Evolutionary conservation across 2,888 invertebrate genomes (phyloP).

Genomic region (Drosophila anomelani): DNA sequence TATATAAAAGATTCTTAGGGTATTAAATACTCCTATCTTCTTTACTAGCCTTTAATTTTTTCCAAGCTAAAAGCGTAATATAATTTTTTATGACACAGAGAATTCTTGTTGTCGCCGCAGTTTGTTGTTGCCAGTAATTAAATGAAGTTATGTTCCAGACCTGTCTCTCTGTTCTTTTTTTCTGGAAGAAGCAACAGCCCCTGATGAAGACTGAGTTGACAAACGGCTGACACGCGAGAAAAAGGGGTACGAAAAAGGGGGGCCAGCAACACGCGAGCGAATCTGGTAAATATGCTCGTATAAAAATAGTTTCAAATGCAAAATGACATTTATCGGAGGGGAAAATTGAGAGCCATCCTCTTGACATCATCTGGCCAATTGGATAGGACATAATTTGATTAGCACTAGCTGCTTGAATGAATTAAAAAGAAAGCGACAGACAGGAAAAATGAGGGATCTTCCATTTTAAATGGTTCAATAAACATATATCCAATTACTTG

Average conservation of each 20-base stretch:
- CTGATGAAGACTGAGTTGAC: constrained; percentile 34
- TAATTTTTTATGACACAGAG: constrained; percentile 73
- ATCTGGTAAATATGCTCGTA: constrained; percentile 26
- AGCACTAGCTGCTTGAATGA: constrained; percentile 34
- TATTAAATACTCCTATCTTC: background rate
- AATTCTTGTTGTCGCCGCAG: constrained; percentile 68
- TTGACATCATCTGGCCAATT: constrained; percentile 68
- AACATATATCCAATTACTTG: background rate
- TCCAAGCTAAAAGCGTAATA: constrained; percentile 42
- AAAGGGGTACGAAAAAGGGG: background rate
- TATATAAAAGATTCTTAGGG: background rate
- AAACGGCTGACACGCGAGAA: constrained; percentile 43
- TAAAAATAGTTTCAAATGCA: constrained; percentile 55
- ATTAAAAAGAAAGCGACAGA: background rate
- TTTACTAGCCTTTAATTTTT: background rate
- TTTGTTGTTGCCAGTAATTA: constrained; percentile 69
- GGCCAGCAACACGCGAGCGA: constrained; percentile 33
- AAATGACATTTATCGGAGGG: constrained; percentile 26
- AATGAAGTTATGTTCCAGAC: constrained; percentile 70
- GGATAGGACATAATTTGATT: constrained; percentile 64
- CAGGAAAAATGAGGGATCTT: background rate
- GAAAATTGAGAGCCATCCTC: constrained; percentile 56
- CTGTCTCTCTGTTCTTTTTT: constrained; percentile 18
- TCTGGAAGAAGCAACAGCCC: constrained; percentile 17
- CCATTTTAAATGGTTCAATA: constrained; percentile 4